A percentile compares a stretch with the other conserved stretches of the same genome.
phyloP scores from a whole-genome alignment of 2,888 invertebrate species.

The Epirrhoe alternata region DNA sequence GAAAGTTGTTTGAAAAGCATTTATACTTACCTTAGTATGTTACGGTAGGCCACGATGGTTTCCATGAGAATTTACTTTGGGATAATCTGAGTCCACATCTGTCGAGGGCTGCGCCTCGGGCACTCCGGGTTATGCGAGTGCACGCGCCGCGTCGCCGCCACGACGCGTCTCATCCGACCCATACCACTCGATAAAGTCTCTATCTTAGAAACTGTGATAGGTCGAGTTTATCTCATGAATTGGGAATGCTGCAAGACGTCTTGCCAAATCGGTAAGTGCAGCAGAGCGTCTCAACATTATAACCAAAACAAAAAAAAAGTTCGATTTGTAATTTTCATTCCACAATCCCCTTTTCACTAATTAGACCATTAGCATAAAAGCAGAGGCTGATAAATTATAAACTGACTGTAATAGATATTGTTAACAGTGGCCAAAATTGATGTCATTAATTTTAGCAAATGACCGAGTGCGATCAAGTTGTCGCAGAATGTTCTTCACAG shows the following conservation, averaged over 20 bases:
- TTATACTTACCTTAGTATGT: neutral
- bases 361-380: conserved; percentile 41
- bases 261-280: neutral
- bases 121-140: conserved; percentile 61
- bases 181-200: conserved; percentile 51
- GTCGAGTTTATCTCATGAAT: conserved; percentile 1
- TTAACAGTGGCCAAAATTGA: conserved; percentile 59
- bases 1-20: neutral
- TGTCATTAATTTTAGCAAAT: conserved; percentile 63
- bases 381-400: conserved; percentile 38
- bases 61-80: neutral
- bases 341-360: conserved; percentile 28
- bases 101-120: conserved; percentile 38
- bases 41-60: neutral
- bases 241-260: neutral
- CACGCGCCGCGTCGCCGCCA: conserved; percentile 54
- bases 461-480: conserved; percentile 59
- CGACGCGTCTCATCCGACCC: conserved; percentile 24
- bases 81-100: conserved; percentile 21
- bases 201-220: conserved; percentile 24
- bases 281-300: neutral
- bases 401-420: conserved; percentile 42
- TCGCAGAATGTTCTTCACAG: conserved; percentile 60
- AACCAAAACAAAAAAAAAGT: neutral
- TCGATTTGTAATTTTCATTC: neutral